A percentile compares a stretch with the other conserved stretches of the same genome.
Evolutionary conservation across 2,888 invertebrate genomes (phyloP).

Genomic region (Drosophila colorata): DNA sequence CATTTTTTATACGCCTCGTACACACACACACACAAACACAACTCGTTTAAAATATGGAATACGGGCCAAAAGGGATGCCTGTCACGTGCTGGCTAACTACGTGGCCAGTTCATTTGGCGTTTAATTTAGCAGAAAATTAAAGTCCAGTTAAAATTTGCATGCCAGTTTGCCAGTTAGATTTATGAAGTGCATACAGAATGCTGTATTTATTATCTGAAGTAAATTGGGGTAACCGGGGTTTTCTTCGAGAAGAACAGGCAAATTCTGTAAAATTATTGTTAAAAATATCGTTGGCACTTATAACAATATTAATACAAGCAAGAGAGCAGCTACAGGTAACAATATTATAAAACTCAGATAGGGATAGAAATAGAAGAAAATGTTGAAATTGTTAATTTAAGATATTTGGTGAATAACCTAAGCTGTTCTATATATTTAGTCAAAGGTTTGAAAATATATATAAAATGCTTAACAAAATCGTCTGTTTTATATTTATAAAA

Average conservation of each 20-base stretch:
- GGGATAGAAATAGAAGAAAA: too few relatives aligned
- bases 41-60: conserved; percentile 9
- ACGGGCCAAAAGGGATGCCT: conserved; percentile 7
- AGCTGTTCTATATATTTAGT: too few relatives aligned
- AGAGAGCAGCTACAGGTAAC: too few relatives aligned
- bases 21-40: conserved; percentile 21
- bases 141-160: conserved; percentile 80
- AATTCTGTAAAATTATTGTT: neutral
- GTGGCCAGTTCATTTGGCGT: conserved; percentile 74
- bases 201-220: conserved; percentile 13
- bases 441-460: too few relatives aligned
- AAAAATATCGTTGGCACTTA: neutral
- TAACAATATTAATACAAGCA: too few relatives aligned
- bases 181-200: conserved; percentile 57
- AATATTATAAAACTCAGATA: too few relatives aligned
- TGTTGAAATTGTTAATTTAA: too few relatives aligned
- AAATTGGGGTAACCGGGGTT: neutral
- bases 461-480: too few relatives aligned
- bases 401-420: too few relatives aligned
- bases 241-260: neutral
- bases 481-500: too few relatives aligned
- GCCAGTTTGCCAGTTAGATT: conserved; percentile 65
- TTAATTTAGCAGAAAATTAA: conserved; percentile 80
- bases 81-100: conserved; percentile 61
- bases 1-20: conserved; percentile 44